Evolutionary conservation across 2,797 vertebrate genomes (phyloP), one percentile per base, ranked within the genome.

Genomic region (Parambassis ranga): DNA sequence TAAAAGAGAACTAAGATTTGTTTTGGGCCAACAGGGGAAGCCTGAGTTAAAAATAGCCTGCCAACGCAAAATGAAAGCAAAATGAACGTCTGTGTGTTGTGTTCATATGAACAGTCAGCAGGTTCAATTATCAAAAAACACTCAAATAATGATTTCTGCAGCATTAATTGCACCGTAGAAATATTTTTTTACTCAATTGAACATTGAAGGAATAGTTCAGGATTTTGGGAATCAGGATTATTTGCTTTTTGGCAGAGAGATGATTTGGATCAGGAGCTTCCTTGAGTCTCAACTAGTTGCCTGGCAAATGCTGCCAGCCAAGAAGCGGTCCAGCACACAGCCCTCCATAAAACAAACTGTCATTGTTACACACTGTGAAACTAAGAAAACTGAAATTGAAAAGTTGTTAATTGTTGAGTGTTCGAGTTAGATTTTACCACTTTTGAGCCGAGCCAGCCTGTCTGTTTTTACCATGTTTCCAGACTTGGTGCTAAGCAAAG

Each of bases 1-100:
- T 31, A 72, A 83, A 87, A 65, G 62, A 71, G 81, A 83, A 81
- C 41, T 52, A 65, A 78, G 19, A 61, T 18, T 47, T 28, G 28
- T 55, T 11, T 59, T 6, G 1, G 7, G 31, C 15, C 10, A 18
- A 39, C 19, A 27, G 42, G 48, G 44, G 51, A 67, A 75, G 37
- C 3, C 9, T 13, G 7, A 16, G 46, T 50, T 43, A 78, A 77
- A 77, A 77, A 72, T 68, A 71, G 63, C 24, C 31, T 8, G 8
- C 20, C 51, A n/a, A n/a, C n/a, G 20, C 6, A 56, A 31, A 18
- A 37, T 43, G 31, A 35, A 63, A 57, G 47, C 19, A 51, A 46
- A 48, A 48, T 55, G 18, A 26, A 28, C 20, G 26, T 11, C 11
- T 1, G 8, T 13, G 10, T n/a, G n/a, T n/a, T n/a, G n/a, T n/a